These are phyloP conservation scores for Chironomus tentans DNA, from an alignment of 2,888 invertebrate genomes.

Conservation along the genomic window DNA sequence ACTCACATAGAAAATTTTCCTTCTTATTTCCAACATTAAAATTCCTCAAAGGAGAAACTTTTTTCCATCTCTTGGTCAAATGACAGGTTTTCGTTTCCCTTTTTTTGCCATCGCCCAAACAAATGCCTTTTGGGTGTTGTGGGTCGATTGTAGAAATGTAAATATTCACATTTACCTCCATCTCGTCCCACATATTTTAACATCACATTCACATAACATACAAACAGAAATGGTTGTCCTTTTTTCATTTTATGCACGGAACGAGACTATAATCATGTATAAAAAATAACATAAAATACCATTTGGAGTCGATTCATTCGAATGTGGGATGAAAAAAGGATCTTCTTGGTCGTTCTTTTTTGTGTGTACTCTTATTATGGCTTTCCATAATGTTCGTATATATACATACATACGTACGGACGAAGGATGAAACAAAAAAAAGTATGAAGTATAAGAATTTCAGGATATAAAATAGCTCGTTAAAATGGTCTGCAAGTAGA, in stretches of 20 bases:
- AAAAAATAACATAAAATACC: conserved; percentile 23
- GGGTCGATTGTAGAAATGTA: not conserved
- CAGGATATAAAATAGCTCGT: conserved; percentile 23
- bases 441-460: not conserved
- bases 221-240: conserved; percentile 22
- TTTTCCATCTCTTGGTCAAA: no score
- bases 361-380: no score
- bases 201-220: not conserved
- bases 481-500: conserved; percentile 18
- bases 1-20: no score
- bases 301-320: conserved; percentile 3
- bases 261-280: conserved; percentile 21
- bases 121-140: not conserved
- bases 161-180: not conserved
- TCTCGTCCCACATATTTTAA: no score
- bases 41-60: no score
- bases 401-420: not conserved
- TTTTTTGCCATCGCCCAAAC: not conserved
- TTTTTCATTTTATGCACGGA: conserved; percentile 1
- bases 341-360: not conserved
- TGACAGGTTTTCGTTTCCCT: no score
- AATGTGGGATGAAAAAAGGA: not conserved
- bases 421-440: conserved; percentile 10
- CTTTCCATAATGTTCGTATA: not conserved
- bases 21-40: no score